These are phyloP conservation scores for Caenorhabditis doughertyi DNA, from an alignment of 2,888 invertebrate species.

Conservation along the genomic window DNA sequence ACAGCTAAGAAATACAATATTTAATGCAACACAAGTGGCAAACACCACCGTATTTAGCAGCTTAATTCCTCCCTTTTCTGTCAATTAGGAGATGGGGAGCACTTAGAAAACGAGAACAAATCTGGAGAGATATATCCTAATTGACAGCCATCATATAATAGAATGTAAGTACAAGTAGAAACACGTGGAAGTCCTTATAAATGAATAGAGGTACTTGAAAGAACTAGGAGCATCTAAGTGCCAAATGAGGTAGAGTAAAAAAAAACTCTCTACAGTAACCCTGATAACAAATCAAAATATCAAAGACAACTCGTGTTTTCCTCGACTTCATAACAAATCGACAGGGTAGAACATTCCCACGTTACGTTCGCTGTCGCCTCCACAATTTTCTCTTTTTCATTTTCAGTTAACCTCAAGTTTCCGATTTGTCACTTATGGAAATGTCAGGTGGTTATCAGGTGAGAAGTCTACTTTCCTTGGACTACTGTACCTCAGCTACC, in stretches of 20 bases:
- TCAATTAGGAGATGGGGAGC: conserved; percentile 46
- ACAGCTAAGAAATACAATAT: conserved; percentile 57
- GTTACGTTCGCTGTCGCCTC: conserved; percentile 4
- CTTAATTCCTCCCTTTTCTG: neutral
- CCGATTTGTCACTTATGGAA: neutral
- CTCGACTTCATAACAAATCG: neutral
- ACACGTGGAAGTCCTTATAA: conserved; percentile 41
- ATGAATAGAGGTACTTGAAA: conserved; percentile 2
- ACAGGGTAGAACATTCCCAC: conserved; percentile 7
- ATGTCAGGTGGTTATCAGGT: neutral
- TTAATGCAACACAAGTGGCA: conserved; percentile 63
- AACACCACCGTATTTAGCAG: conserved; percentile 58
- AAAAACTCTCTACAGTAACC: neutral
- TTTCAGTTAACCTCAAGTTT: neutral
- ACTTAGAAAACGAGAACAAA: conserved; percentile 19
- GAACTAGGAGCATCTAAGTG: neutral
- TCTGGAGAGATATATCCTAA: conserved; percentile 21
- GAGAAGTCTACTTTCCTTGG: neutral
- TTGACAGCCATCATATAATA: conserved; percentile 37
- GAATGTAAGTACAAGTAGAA: conserved; percentile 5
- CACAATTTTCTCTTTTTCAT: neutral
- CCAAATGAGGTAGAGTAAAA: neutral
- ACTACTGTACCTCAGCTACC: neutral
- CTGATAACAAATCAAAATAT: neutral
- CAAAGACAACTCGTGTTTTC: conserved; percentile 4